Base-by-base conservation (phyloP, 1,140 invertebrate species). In the Asbolus verrucosus region DNA sequence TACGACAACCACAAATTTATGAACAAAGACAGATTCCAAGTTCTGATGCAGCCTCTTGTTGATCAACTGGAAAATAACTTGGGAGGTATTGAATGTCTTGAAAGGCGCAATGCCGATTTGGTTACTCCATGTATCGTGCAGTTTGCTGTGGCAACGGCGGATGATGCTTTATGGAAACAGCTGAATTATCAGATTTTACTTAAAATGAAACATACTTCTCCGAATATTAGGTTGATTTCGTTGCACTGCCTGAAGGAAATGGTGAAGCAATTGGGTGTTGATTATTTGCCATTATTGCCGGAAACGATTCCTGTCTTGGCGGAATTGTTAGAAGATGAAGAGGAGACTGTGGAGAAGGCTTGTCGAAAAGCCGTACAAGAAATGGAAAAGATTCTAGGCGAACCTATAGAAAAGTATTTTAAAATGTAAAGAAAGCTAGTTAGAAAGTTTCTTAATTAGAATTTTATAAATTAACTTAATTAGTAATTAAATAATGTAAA, bases 111-210 rank as follows among this genome's bases (percentile, higher is more conserved):
- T 0, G 83, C 80, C 21, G 83, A 89, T 13, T 79, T 90, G 6
- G 81, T 97, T 1, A 89, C 89, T 8, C 91, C 92, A 0, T 94
- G 93, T 77, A 85, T 97, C 50, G 88, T 90, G 6, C 89, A 94
- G 69, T 91, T 97, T 72, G 90, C 91, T 8, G 87, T 90, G n/a
- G 91, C 92, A 0, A 87, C 88, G 9, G 88, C 87, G 4, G 95
- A 97, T 76, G 94, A 97, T 79, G 87, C 90, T 0, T 78, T 94
- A 1, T 96, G 95, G 89, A 96, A 96, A 79, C 87, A 92, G 73
- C 82, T 97, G 1, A 94, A 96, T 78, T 94, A 95, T 81, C 93
- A 96, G 81, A 89, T 96, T 59, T 82, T 97, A 11, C 83, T 97
- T 38, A 97, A 97, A 82, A 94, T 94, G 0, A 87, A 93, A 71